Evolutionary conservation across 2,888 invertebrate genomes (phyloP), one percentile per base, ranked within the genome.

Genomic region (Monochamus alternatus): DNA sequence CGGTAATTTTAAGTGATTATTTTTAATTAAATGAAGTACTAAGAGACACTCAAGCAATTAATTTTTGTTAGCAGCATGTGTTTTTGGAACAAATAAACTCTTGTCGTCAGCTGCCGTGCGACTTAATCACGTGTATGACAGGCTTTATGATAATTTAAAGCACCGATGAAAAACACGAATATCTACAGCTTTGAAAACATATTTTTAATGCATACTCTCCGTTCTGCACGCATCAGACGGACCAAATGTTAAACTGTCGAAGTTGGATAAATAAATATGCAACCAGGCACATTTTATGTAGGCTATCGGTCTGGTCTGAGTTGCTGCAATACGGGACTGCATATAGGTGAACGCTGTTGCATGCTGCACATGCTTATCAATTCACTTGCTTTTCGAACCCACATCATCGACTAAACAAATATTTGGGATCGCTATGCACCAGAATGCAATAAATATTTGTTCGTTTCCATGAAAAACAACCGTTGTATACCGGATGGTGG

Each of bases 341-440:
- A 55, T 38, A 38, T 38, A 55, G 55, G 55, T 55, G 32, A 32
- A 66, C 47, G 65, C 14, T 43, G 38, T 44, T 43, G 44, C 43
- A 44, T 67, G 68, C 60, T 69, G 69, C 43, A 60, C 59, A 60
- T 44, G 68, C 74, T 74, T 74, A 74, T 74, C 74, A 74, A 74
- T 74, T 63, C 74, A 74, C 74, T 74, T 74, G 62, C 69, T 47
- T 43, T 31, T 63, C 55, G 32, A 55, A 68, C 59, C 58, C 58
- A 68, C 58, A 22, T 30, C 55, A 62, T 47, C 43, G 22, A 43
- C 58, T 63, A 32, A 74, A 68, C 58, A 74, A 74, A 74, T 69
- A 74, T 69, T 63, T 74, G 47, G 63, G 31, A 55, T 74, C 55
- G 31, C 43, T 58, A 38, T 58, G 58, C 58, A 52, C 43, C 67